Percentiles rank a stretch among this genome's conserved stretches.
Conservation (phyloP, 2,113 vertebrate species). For the Microcebus griseorufus region DNA sequence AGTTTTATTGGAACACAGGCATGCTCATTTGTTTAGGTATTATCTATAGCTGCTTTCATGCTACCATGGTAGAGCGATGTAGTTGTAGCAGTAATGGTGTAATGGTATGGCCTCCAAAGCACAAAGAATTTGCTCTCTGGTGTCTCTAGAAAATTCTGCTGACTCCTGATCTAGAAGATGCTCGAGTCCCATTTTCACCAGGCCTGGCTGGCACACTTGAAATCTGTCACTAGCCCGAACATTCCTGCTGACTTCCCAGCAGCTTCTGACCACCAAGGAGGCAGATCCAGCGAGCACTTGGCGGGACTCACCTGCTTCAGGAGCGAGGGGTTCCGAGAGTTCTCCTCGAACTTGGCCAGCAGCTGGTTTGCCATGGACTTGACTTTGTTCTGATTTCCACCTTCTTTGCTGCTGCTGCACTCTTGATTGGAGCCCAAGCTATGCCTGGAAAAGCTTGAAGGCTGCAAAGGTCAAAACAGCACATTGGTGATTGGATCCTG, state of each 20-base stretch:
- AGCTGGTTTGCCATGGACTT: slow-evolving; percentile 96
- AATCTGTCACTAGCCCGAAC: neutral
- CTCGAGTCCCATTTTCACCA: neutral
- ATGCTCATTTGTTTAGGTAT: neutral
- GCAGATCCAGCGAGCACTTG: neutral
- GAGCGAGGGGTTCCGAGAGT: slow-evolving; percentile 82
- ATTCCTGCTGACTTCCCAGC: neutral
- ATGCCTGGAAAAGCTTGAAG: slow-evolving; percentile 84
- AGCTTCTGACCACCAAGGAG: neutral
- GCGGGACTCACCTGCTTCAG: slow-evolving; percentile 89
- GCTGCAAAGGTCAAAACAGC: slow-evolving; percentile 80
- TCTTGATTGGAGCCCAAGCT: slow-evolving; percentile 81
- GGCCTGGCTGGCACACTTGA: neutral
- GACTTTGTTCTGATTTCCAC: slow-evolving; percentile 92
- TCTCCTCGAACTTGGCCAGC: slow-evolving; percentile 96
- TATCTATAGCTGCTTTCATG: neutral
- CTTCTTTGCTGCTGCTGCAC: slow-evolving; percentile 83
- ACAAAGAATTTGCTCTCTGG: neutral
- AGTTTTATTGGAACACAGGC: neutral
- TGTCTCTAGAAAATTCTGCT: neutral
- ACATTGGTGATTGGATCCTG: neutral
- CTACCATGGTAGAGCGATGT: neutral
- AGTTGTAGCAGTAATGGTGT: neutral
- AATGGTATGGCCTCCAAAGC: neutral
- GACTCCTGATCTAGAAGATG: neutral